Conservation (phyloP, 2,888 invertebrate species). For the Miltochrista miniata region DNA sequence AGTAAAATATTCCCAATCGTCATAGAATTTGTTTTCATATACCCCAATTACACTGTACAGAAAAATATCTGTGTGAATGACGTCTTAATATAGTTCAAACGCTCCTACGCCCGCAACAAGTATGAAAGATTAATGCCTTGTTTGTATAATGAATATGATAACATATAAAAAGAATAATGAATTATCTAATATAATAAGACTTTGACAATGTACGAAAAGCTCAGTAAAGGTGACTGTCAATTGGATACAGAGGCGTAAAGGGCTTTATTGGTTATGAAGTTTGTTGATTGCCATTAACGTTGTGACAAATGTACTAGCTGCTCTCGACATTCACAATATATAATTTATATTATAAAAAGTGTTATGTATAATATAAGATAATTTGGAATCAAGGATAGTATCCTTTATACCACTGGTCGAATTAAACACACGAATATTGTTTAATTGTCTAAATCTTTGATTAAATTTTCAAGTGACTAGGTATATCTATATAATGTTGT, state of each 20-base stretch:
- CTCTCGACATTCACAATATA: no score
- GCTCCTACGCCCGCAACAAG: conserved; percentile 53
- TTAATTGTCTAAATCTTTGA: no score
- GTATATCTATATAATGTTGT: no score
- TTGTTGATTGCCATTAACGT: conserved; percentile 13
- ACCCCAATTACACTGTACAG: conserved; percentile 2
- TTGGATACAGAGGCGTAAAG: conserved; percentile 60
- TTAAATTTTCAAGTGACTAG: no score
- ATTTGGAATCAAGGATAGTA: no score
- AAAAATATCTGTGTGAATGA: conserved; percentile 16
- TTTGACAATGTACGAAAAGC: conserved; percentile 71
- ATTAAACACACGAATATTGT: no score
- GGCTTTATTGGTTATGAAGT: conserved; percentile 55
- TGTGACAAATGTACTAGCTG: conserved; percentile 13
- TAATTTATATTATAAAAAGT: no score
- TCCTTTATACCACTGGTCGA: no score
- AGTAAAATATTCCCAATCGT: no score
- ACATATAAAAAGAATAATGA: conserved; percentile 66
- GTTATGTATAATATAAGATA: no score
- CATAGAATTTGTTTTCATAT: no score
- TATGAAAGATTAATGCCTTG: conserved; percentile 72
- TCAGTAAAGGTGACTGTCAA: conserved; percentile 65
- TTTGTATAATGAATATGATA: conserved; percentile 70
- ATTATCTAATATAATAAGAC: conserved; percentile 77
- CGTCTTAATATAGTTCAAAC: conserved; percentile 12